These are phyloP conservation scores for Zaprionus vittiger DNA, from an alignment of 1,140 invertebrate genomes.

Conservation along the genomic window DNA sequence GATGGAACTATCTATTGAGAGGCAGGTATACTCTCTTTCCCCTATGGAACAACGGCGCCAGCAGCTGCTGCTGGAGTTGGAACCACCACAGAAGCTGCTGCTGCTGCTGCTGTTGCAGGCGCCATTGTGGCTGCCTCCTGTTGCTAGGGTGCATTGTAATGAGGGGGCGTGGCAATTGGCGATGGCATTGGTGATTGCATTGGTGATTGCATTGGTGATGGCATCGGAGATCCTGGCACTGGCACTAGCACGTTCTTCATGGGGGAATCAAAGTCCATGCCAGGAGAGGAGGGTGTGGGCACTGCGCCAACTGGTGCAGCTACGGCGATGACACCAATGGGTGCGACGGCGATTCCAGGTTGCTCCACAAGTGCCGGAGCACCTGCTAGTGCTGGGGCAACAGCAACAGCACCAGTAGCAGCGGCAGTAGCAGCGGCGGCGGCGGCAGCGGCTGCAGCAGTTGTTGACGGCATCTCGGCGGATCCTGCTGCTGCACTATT, in stretches of 20 bases:
- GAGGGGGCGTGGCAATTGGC: constrained; percentile 87
- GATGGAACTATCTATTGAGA: not conserved
- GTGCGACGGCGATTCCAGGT: not conserved
- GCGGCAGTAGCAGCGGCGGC: not conserved
- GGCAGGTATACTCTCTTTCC: not conserved
- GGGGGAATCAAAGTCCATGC: constrained; percentile 87
- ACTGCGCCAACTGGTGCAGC: not conserved
- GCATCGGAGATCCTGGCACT: constrained; percentile 84
- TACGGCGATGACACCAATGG: not conserved
- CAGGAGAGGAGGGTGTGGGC: not conserved
- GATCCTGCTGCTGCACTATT: constrained; percentile 53
- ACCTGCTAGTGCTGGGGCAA: not conserved
- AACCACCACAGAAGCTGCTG: constrained; percentile 1
- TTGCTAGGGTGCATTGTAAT: constrained; percentile 83
- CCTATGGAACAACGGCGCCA: not conserved
- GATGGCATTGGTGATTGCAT: not conserved
- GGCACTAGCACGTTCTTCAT: constrained; percentile 94
- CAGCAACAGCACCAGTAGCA: not conserved
- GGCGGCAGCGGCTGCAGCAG: not conserved
- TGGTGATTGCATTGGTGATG: not conserved
- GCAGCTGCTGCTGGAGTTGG: not conserved
- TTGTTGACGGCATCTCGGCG: constrained; percentile 43
- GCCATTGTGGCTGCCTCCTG: constrained; percentile 30
- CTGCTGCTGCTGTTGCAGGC: constrained; percentile 33
- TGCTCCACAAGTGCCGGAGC: not conserved